Percentiles rank a stretch among this genome's conserved stretches.
These are phyloP conservation scores for Percopsis omiscomaycus DNA, from an alignment of 2,797 vertebrate species.

Conservation along the genomic window DNA sequence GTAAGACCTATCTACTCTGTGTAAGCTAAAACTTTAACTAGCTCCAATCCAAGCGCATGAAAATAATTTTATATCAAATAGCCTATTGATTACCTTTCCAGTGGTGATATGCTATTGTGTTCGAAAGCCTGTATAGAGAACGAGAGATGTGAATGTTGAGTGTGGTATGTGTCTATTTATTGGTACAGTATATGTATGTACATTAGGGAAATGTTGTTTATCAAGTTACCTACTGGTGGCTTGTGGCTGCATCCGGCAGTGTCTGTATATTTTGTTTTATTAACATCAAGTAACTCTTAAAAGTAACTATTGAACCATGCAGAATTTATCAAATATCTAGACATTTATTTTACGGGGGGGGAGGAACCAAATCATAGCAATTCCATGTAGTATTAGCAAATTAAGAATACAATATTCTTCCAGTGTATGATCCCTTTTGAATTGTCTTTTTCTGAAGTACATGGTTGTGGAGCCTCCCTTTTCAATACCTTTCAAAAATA, in stretches of 20 bases:
- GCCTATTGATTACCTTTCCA: constrained; percentile 24
- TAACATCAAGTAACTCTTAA: constrained; percentile 34
- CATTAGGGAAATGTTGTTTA: constrained; percentile 23
- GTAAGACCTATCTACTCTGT: constrained; percentile 16
- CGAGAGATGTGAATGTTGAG: constrained; percentile 43
- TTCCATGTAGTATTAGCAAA: constrained; percentile 1
- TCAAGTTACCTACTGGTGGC: constrained; percentile 33
- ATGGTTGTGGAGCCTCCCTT: constrained; percentile 42
- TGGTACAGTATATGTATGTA: constrained; percentile 28
- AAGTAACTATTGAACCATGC: constrained; percentile 33
- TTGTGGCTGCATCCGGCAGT: constrained; percentile 50
- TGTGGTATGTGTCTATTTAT: constrained; percentile 63
- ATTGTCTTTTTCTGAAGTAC: constrained; percentile 36
- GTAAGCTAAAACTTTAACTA: background rate
- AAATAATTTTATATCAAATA: constrained; percentile 17
- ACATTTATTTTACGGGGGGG: constrained; percentile 39
- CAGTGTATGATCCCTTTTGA: constrained; percentile 32
- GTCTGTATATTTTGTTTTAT: constrained; percentile 58
- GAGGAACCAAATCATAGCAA: constrained; percentile 18
- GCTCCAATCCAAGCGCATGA: constrained; percentile 39
- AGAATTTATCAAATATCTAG: constrained; percentile 42
- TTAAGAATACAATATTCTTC: constrained; percentile 27
- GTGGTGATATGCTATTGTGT: constrained; percentile 29
- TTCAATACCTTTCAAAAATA: constrained; percentile 28
- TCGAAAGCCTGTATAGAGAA: constrained; percentile 41